These are phyloP conservation scores for Neria commutata DNA, from an alignment of 2,888 invertebrate species.

Conservation along the genomic window DNA sequence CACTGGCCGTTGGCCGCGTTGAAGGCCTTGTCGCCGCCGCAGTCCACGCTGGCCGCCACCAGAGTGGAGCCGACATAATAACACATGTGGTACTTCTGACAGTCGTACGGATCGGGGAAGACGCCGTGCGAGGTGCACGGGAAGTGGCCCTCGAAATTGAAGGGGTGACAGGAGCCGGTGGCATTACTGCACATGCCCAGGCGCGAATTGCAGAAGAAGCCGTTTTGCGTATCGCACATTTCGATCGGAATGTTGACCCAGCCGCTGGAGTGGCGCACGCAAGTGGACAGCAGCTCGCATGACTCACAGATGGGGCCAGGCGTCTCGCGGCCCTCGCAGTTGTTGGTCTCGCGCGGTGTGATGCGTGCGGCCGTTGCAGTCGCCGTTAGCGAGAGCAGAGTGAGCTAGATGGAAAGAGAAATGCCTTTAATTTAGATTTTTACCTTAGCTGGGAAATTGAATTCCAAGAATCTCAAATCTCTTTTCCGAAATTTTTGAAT, in stretches of 20 bases:
- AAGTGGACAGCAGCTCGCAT: constrained; percentile 57
- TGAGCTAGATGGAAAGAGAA: background rate
- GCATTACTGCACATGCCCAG: constrained; percentile 53
- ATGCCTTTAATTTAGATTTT: no score
- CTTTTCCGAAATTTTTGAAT: no score
- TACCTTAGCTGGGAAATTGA: no score
- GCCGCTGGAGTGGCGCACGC: constrained; percentile 53
- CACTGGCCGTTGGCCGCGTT: constrained; percentile 57
- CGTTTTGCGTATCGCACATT: constrained; percentile 55
- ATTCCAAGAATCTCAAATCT: no score
- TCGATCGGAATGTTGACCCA: constrained; percentile 61
- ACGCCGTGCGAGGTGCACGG: constrained; percentile 59
- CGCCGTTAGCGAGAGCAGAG: constrained; percentile 21
- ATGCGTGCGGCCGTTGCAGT: constrained; percentile 36
- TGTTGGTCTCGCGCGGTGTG: constrained; percentile 53
- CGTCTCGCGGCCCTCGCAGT: constrained; percentile 51
- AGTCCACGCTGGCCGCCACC: constrained; percentile 57
- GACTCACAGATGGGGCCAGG: constrained; percentile 59
- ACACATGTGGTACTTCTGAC: constrained; percentile 61
- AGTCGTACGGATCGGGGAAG: constrained; percentile 61
- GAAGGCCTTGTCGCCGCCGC: constrained; percentile 56
- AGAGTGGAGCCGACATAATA: constrained; percentile 55
- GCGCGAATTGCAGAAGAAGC: constrained; percentile 55
- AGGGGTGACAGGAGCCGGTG: constrained; percentile 60
- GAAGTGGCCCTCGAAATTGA: constrained; percentile 58